These are phyloP conservation scores for Anarhynchus alexandrinus DNA, from an alignment of 2,113 vertebrate genomes.

Conservation along the genomic window DNA sequence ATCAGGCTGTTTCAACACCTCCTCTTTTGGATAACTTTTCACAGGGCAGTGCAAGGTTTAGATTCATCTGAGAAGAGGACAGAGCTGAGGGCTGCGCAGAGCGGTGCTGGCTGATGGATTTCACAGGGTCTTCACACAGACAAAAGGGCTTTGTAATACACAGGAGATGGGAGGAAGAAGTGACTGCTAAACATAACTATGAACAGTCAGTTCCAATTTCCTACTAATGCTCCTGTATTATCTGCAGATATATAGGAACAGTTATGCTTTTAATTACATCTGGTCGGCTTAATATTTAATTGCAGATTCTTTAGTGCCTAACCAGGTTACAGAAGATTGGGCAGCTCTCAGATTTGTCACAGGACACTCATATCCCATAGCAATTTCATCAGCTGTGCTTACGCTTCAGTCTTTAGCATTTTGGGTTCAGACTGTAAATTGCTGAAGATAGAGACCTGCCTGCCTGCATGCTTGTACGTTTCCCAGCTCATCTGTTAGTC, in stretches of 20 bases:
- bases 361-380: background rate
- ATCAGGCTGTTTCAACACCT: background rate
- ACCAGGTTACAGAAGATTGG: background rate
- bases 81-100: background rate
- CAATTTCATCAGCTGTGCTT: slow-evolving; percentile 1
- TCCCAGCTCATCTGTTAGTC: background rate
- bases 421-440: background rate
- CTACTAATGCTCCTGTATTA: background rate
- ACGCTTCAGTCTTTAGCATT: background rate
- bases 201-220: background rate
- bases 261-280: slow-evolving; percentile 26
- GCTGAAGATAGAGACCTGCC: background rate
- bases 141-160: background rate
- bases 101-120: background rate
- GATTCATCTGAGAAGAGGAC: background rate
- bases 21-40: background rate
- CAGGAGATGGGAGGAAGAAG: background rate
- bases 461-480: background rate
- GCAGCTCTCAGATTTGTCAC: slow-evolving; percentile 22
- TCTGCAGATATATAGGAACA: slow-evolving; percentile 12
- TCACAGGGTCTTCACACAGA: background rate
- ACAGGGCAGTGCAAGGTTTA: background rate
- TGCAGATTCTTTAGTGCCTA: slow-evolving; percentile 16
- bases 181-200: background rate
- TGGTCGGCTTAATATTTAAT: background rate